Conservation (phyloP, 2,888 invertebrate genomes). For the Camponotus fellah region DNA sequence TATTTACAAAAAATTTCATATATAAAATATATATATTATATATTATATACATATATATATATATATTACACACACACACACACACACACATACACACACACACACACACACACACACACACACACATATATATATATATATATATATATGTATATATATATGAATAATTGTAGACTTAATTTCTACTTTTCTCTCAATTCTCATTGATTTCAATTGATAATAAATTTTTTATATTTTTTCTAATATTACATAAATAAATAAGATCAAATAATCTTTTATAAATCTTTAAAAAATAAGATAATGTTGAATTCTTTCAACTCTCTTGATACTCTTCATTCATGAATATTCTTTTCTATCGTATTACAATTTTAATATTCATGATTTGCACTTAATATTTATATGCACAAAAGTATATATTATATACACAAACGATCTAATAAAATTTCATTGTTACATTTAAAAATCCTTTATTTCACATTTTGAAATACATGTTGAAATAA, state of each 20-base stretch:
- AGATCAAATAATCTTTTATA: neutral
- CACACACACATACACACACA: too few relatives aligned
- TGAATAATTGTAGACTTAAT: neutral
- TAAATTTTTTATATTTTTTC: neutral
- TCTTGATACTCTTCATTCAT: neutral
- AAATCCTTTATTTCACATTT: neutral
- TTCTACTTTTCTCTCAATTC: neutral
- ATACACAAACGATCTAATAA: neutral
- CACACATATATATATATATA: neutral
- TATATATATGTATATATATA: too few relatives aligned
- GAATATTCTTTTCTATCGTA: neutral
- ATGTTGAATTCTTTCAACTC: neutral
- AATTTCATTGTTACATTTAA: constrained; percentile 9
- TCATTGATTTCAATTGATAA: neutral
- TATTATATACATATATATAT: too few relatives aligned
- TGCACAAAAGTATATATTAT: neutral
- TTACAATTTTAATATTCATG: neutral
- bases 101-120: too few relatives aligned
- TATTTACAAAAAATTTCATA: too few relatives aligned
- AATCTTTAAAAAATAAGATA: neutral
- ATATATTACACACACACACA: too few relatives aligned
- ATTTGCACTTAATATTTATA: neutral
- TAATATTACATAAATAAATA: neutral
- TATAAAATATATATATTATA: too few relatives aligned
- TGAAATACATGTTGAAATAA: neutral